These are phyloP conservation scores for Perizoma flavofasciatum DNA, from an alignment of 2,888 invertebrate species.

Conservation along the genomic window DNA sequence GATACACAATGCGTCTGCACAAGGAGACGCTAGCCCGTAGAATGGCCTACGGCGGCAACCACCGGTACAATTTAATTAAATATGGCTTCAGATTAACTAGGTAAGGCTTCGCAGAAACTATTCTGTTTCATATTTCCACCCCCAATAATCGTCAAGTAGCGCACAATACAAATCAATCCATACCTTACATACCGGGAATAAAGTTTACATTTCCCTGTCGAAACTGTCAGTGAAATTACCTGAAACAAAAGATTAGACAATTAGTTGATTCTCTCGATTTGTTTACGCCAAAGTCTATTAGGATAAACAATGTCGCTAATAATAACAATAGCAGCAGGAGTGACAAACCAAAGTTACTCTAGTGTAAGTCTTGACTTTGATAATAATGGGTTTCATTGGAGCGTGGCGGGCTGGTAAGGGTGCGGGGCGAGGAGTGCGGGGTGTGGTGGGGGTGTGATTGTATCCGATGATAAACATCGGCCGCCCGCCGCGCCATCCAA, in stretches of 20 bases:
- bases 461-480: constrained; percentile 82
- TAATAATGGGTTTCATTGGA: constrained; percentile 78
- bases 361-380: constrained; percentile 79
- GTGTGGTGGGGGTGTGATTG: constrained; percentile 66
- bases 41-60: constrained; percentile 64
- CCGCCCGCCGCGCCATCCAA: constrained; percentile 77
- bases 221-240: constrained; percentile 61
- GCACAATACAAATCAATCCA: constrained; percentile 37
- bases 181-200: constrained; percentile 37
- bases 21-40: constrained; percentile 55
- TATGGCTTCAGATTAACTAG: constrained; percentile 81
- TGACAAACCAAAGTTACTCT: constrained; percentile 80
- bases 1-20: constrained; percentile 56
- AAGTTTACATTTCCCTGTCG: constrained; percentile 39
- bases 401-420: constrained; percentile 52
- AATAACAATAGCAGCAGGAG: constrained; percentile 74
- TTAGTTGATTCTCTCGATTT: constrained; percentile 69
- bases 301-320: constrained; percentile 74
- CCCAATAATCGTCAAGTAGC: constrained; percentile 41
- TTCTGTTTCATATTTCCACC: constrained; percentile 74
- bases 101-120: constrained; percentile 77
- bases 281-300: constrained; percentile 72
- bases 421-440: constrained; percentile 46
- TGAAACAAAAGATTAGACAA: constrained; percentile 75
- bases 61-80: constrained; percentile 81